Evolutionary conservation across 2,888 invertebrate genomes (phyloP), one percentile per base, ranked within the genome.

Genomic region (Acronicta alni): DNA sequence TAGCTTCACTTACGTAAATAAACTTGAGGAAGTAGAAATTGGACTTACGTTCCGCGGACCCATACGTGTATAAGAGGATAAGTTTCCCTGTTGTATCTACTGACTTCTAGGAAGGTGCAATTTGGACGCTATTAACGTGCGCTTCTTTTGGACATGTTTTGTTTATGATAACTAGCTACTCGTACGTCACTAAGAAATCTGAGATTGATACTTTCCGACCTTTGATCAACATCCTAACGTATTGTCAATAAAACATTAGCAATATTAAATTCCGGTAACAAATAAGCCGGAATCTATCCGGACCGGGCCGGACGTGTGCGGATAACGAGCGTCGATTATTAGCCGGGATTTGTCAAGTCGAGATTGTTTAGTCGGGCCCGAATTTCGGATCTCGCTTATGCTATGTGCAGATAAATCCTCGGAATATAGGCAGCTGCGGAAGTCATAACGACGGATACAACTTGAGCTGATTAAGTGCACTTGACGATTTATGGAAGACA

Each of bases 301-400:
- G 62, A 47, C 47, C 39, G 53, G 53, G 57, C 64, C 69, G 68
- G 66, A 72, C 72, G 76, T 65, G 77, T 77, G 77, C 67, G 77
- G 70, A 74, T 79, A 77, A 77, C 80, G 80, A 79, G 76, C 58
- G 62, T 58, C 72, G 72, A 81, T 80, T 79, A 80, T 81, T 81
- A 79, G 76, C 71, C 52, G 37, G 68, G 80, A 81, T 80, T 80
- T 81, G 81, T 81, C 81, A 80, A 76, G 68, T 54, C 56, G 70
- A 72, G 72, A 72, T 77, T 79, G 75, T 75, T 70, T 78, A 75
- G 79, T 70, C 67, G 68, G 66, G 58, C 16, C 57, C 49, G 45
- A 62, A 79, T 64, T 68, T 66, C 64, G 44, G 41, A 53, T 47
- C 45, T 41, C 44, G 32, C 56, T 17, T 66, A 12, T 30, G 2